Conservation (phyloP, 2,797 vertebrate genomes). For the Sciurus carolinensis region DNA sequence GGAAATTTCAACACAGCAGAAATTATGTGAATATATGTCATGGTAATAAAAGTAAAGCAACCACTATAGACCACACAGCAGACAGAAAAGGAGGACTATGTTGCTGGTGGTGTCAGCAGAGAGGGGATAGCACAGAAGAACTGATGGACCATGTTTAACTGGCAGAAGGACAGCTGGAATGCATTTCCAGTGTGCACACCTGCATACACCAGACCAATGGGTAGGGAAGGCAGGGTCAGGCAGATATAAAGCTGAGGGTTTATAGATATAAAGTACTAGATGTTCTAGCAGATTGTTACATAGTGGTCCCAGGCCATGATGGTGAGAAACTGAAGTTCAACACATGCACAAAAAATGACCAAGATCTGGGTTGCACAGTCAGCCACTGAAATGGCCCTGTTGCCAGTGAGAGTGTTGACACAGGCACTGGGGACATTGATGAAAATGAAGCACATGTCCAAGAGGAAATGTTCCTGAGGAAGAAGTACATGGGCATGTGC, state of each 20-base stretch:
- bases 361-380: too few relatives aligned
- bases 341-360: too few relatives aligned
- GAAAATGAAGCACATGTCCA: not conserved
- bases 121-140: slow-evolving; percentile 54
- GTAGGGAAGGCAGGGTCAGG: not conserved
- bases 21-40: slow-evolving; percentile 62
- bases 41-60: slow-evolving; percentile 27
- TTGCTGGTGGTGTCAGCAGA: slow-evolving; percentile 55
- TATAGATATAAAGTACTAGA: too few relatives aligned
- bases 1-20: slow-evolving; percentile 51
- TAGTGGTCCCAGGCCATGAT: too few relatives aligned
- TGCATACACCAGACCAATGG: not conserved
- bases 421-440: too few relatives aligned
- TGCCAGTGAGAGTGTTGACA: too few relatives aligned
- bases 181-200: slow-evolving; percentile 3
- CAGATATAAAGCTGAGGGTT: not conserved
- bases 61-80: not conserved
- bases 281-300: too few relatives aligned
- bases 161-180: not conserved
- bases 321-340: too few relatives aligned
- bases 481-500: slow-evolving; percentile 39
- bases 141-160: slow-evolving; percentile 23
- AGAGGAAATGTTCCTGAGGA: not conserved
- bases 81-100: slow-evolving; percentile 32
- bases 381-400: too few relatives aligned